Percentiles rank a stretch among this genome's conserved stretches.
phyloP scores from a whole-genome alignment of 1,140 invertebrate genomes.

The Brachionus angularis region DNA sequence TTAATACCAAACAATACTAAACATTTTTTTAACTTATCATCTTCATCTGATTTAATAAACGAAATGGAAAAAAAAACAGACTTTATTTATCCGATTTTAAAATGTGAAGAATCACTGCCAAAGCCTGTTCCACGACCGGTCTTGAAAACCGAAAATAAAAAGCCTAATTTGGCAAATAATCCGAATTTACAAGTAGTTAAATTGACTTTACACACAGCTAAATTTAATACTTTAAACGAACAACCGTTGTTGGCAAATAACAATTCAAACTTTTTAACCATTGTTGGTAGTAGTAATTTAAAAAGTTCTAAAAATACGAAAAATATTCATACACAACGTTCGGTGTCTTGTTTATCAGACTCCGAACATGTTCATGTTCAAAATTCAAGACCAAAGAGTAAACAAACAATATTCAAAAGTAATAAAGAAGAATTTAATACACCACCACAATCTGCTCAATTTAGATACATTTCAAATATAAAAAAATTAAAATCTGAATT shows the following conservation, averaged over 20 bases:
- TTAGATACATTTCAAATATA: too few species aligned
- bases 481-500: too few species aligned
- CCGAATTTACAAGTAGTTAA: slow-evolving; percentile 15
- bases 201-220: background rate
- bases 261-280: background rate
- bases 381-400: too few species aligned
- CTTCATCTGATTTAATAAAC: background rate
- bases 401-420: too few species aligned
- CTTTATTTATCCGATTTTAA: background rate
- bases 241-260: too few species aligned
- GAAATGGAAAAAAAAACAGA: background rate
- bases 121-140: background rate
- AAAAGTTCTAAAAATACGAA: too few species aligned
- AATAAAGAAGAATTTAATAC: too few species aligned
- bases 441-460: too few species aligned
- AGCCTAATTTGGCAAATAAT: background rate
- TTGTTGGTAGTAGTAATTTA: slow-evolving; percentile 15
- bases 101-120: background rate
- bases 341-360: too few species aligned
- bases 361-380: too few species aligned
- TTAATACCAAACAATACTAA: slow-evolving; percentile 34
- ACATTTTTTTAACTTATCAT: background rate
- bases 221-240: background rate
- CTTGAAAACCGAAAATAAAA: background rate
- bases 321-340: too few species aligned